A percentile compares a stretch with the other conserved stretches of the same genome.
Evolutionary conservation across 2,113 vertebrate species (phyloP).

Genomic region (Centropus bengalensis): DNA sequence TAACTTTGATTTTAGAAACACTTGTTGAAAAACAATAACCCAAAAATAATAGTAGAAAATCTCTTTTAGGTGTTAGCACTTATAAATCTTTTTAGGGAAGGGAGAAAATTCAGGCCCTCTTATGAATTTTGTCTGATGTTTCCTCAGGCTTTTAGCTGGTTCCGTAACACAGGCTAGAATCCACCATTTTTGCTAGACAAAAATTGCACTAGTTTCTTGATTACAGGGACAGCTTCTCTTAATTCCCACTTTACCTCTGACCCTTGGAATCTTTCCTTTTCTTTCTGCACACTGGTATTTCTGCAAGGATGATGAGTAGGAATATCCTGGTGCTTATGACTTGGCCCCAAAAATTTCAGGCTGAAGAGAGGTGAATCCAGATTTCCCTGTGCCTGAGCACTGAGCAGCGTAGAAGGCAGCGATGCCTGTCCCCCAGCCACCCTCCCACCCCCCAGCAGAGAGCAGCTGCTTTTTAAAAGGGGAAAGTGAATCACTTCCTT

Average conservation of each 20-base stretch:
- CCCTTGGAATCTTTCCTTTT: neutral
- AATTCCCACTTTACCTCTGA: neutral
- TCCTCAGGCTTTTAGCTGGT: neutral
- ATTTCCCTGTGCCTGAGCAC: neutral
- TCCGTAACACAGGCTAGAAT: neutral
- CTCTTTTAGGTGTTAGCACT: neutral
- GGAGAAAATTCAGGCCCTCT: neutral
- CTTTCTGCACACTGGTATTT: neutral
- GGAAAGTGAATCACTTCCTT: constrained; percentile 48
- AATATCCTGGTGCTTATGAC: neutral
- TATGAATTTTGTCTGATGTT: neutral
- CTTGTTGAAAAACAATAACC: neutral
- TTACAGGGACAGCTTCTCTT: neutral
- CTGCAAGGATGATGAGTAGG: neutral
- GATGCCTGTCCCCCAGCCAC: no score
- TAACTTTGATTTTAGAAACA: neutral
- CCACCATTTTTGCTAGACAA: neutral
- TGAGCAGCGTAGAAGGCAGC: neutral
- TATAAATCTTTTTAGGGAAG: neutral
- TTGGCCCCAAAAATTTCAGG: neutral
- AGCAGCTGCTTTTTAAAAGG: constrained; percentile 9
- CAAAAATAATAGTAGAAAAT: neutral
- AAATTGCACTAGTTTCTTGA: neutral
- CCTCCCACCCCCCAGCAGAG: neutral
- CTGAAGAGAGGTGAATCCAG: neutral